Evolutionary conservation across 1,140 invertebrate genomes (phyloP).

Genomic region (Trichonephila clavata): DNA sequence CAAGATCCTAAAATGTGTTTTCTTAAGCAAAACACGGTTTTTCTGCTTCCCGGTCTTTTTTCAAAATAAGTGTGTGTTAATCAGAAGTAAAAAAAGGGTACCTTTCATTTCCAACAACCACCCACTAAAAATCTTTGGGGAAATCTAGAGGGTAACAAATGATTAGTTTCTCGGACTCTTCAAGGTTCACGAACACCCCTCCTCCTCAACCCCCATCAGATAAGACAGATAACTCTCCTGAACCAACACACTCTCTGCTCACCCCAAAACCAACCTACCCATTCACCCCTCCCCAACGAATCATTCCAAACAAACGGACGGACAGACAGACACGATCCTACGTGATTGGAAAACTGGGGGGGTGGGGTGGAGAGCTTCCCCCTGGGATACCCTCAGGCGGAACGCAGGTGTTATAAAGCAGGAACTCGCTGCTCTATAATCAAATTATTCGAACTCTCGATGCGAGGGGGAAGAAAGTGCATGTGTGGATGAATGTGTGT

Average conservation of each 20-base stretch:
- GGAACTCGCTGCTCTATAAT: slow-evolving; percentile 66
- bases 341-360: slow-evolving; percentile 72
- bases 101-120: not conserved
- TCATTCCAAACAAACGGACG: slow-evolving; percentile 59
- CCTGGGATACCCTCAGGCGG: slow-evolving; percentile 41
- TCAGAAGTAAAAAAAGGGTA: not conserved
- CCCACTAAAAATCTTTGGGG: slow-evolving; percentile 17
- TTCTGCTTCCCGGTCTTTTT: too few relatives aligned
- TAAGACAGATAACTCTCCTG: slow-evolving; percentile 63
- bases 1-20: too few relatives aligned
- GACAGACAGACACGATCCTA: slow-evolving; percentile 51
- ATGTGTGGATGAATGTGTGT: slow-evolving; percentile 11
- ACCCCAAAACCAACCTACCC: not conserved
- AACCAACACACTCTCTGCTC: not conserved
- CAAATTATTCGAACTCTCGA: slow-evolving; percentile 73
- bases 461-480: not conserved
- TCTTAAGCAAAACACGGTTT: too few relatives aligned
- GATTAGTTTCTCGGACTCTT: slow-evolving; percentile 11
- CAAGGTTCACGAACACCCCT: not conserved
- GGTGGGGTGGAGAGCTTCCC: not conserved
- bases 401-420: slow-evolving; percentile 73
- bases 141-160: slow-evolving; percentile 55
- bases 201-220: slow-evolving; percentile 6
- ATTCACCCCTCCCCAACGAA: not conserved
- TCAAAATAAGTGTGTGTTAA: too few relatives aligned